A percentile compares a stretch with the other conserved stretches of the same genome.
These are phyloP conservation scores for Globia sparganii DNA, from an alignment of 2,888 invertebrate species.

Conservation along the genomic window DNA sequence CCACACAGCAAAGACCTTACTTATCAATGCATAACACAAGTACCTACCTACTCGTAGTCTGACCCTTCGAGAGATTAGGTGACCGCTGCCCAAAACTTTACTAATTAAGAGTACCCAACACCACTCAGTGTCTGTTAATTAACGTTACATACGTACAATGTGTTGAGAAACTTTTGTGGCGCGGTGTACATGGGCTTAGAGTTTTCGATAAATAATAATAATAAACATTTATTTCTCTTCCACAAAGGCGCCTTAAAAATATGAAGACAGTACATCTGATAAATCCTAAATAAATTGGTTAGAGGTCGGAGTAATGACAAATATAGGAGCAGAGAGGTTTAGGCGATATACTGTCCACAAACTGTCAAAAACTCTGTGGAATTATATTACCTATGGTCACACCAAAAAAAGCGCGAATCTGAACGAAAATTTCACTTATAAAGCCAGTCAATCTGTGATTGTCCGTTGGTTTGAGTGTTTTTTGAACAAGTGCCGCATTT, in stretches of 20 bases:
- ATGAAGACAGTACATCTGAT: no score
- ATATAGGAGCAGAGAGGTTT: conserved; percentile 22
- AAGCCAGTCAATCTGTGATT: no score
- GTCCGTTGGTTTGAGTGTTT: no score
- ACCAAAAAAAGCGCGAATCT: no score
- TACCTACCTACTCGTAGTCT: conserved; percentile 15
- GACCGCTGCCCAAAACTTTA: conserved; percentile 74
- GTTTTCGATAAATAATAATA: conserved; percentile 63
- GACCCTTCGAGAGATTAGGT: conserved; percentile 67
- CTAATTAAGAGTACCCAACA: conserved; percentile 73
- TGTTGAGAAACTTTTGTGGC: conserved; percentile 30
- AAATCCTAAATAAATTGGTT: conserved; percentile 64
- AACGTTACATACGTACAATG: conserved; percentile 62
- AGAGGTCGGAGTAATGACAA: conserved; percentile 49
- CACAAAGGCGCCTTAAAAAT: no score
- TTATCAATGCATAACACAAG: conserved; percentile 18
- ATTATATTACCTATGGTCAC: no score
- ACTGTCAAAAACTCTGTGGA: no score
- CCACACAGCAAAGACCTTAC: conserved; percentile 1
- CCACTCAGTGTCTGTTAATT: conserved; percentile 70
- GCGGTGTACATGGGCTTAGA: conserved; percentile 59
- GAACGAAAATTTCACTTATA: no score
- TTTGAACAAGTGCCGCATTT: no score
- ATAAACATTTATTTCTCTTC: no score
- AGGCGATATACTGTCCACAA: no score